Conservation (phyloP, 2,113 vertebrate species). For the Craseonycteris thonglongyai region DNA sequence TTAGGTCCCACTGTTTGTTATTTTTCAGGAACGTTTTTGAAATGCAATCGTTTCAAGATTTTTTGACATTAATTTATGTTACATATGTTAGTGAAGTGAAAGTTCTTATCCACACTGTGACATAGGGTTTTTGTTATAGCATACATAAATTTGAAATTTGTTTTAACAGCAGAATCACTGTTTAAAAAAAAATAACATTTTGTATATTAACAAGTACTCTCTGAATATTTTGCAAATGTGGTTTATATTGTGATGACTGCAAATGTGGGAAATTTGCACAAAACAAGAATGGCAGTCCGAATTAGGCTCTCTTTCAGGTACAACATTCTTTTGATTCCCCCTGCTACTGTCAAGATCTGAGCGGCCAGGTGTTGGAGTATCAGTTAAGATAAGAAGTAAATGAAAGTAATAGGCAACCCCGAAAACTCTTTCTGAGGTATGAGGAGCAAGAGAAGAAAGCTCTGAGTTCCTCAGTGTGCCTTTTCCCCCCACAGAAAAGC, state of each 20-base stretch:
- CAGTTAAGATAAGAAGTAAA: neutral
- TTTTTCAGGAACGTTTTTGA: constrained; percentile 5
- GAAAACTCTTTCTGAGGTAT: neutral
- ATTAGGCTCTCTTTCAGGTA: neutral
- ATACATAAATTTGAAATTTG: neutral
- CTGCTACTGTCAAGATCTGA: neutral
- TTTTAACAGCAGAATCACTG: neutral
- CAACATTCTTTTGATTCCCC: neutral
- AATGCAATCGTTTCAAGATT: constrained; percentile 16
- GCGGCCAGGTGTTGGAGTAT: neutral
- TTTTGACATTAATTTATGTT: constrained; percentile 7
- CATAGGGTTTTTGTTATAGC: neutral
- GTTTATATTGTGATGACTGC: neutral
- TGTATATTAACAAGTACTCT: neutral
- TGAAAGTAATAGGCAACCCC: neutral
- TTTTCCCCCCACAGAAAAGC: neutral
- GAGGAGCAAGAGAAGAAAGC: neutral
- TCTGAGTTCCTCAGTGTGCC: neutral
- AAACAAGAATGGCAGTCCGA: neutral
- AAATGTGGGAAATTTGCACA: neutral
- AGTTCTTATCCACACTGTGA: neutral
- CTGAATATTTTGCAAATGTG: neutral
- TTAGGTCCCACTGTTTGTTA: neutral
- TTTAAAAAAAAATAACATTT: neutral
- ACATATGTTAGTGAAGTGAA: neutral